phyloP scores from a whole-genome alignment of 2,797 vertebrate genomes.

The Sebastes itinus region DNA sequence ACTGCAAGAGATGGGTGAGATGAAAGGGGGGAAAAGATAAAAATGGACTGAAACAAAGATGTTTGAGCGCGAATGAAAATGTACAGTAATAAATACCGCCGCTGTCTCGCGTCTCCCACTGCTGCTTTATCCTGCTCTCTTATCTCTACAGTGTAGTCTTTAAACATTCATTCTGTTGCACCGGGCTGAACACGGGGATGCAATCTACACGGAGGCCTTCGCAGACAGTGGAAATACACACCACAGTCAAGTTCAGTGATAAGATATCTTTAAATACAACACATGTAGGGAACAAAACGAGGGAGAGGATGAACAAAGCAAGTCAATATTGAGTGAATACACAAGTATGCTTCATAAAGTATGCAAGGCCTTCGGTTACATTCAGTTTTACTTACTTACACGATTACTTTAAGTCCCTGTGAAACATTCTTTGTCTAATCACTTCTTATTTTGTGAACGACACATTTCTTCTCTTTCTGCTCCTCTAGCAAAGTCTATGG shows the following conservation, averaged over 20 bases:
- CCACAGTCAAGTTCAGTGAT: neutral
- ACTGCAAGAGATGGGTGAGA: constrained; percentile 65
- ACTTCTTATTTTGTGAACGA: neutral
- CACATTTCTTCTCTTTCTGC: neutral
- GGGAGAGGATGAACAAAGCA: neutral
- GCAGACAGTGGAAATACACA: constrained; percentile 1
- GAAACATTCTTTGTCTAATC: neutral
- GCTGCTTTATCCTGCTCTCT: constrained; percentile 31
- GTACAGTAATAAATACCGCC: constrained; percentile 51
- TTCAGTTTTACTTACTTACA: neutral
- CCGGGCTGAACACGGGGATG: constrained; percentile 12
- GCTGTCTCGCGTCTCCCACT: constrained; percentile 29
- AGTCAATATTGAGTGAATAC: neutral
- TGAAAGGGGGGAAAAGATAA: constrained; percentile 40
- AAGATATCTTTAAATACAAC: neutral
- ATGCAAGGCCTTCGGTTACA: neutral
- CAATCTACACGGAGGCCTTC: constrained; percentile 14
- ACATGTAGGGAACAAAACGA: neutral
- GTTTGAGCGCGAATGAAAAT: constrained; percentile 37
- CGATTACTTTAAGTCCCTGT: neutral
- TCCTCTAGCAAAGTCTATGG: neutral
- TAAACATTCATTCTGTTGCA: constrained; percentile 23
- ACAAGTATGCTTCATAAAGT: neutral
- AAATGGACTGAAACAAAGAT: constrained; percentile 56
- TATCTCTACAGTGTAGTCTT: constrained; percentile 18